Conservation (phyloP, 1,140 invertebrate genomes). For the Mercenaria mercenaria region DNA sequence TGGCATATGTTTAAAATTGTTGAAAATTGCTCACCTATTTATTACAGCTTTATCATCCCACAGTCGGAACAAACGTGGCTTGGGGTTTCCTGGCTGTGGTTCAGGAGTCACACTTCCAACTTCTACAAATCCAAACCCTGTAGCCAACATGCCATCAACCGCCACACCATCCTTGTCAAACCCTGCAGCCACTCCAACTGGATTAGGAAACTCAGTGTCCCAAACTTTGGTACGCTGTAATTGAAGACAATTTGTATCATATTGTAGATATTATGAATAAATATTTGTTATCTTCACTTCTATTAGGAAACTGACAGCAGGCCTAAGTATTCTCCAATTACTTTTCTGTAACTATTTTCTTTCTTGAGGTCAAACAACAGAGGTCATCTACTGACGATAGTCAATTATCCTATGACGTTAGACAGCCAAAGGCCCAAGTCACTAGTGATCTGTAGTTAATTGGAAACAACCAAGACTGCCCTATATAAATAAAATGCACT, state of each 20-base stretch:
- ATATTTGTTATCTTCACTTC: neutral
- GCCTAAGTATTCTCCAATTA: too few relatives aligned
- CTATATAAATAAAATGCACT: too few relatives aligned
- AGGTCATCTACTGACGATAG: too few relatives aligned
- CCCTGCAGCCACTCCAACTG: conserved; percentile 98
- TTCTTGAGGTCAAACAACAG: too few relatives aligned
- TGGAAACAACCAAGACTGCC: too few relatives aligned
- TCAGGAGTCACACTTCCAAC: conserved; percentile 98
- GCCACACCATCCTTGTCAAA: conserved; percentile 99
- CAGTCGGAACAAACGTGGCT: conserved; percentile 96
- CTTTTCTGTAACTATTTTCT: too few relatives aligned
- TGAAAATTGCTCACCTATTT: conserved; percentile 90
- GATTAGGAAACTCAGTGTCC: conserved; percentile 92
- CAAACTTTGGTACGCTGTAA: conserved; percentile 90
- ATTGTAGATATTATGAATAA: neutral
- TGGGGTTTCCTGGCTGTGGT: conserved; percentile 96
- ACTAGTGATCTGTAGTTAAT: too few relatives aligned
- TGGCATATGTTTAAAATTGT: too few relatives aligned
- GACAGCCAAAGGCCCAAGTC: too few relatives aligned
- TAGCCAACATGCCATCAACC: conserved; percentile 91
- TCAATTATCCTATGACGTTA: too few relatives aligned
- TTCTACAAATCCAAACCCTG: conserved; percentile 98
- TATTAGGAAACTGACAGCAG: too few relatives aligned
- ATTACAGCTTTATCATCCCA: conserved; percentile 95
- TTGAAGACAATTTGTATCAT: neutral